Evolutionary conservation across 2,888 invertebrate genomes (phyloP), one percentile per base, ranked within the genome.

Genomic region (Drosophila mettleri): DNA sequence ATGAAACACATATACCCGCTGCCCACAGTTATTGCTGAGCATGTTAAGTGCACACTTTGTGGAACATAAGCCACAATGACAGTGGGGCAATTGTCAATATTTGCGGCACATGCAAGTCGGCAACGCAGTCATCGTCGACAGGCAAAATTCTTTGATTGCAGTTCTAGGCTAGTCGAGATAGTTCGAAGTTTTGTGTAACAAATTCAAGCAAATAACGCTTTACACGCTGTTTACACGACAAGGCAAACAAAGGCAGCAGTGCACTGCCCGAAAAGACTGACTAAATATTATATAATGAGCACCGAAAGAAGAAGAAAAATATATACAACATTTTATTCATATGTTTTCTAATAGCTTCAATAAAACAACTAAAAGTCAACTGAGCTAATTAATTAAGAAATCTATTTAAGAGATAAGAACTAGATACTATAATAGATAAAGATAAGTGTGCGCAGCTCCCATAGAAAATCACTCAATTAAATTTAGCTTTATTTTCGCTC

Each of bases 161-260:
- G 36, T 63, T 63, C 64, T 65, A 58, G 73, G 78, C 68, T 68
- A 73, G 78, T 59, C 74, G 72, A 45, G 45, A 72, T 66, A 74
- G 77, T 78, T 58, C 67, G 80, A 63, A 78, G 74, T 76, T 83
- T 86, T 83, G 78, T 86, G 87, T 80, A 88, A 80, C 84, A 80
- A 76, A 83, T 78, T 86, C 71, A 58, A 78, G 70, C 72, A 82
- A 87, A 87, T 69, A 81, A 65, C 69, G 73, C 80, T 70, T 69
- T 71, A 67, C 86, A 83, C 70, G 84, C 75, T 85, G 70, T 86
- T 78, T 86, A 63, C 80, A 69, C 41, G 70, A 68, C 66, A 63
- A 68, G 68, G 62, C 72, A 86, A 88, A 88, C 58, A 80, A 52
- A 57, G 55, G 54, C 39, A 20, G 20, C 9, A 1, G 7, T 60